Evolutionary conservation across 2,888 invertebrate species (phyloP), one percentile per base, ranked within the genome.

Genomic region (Netelia melanura): DNA sequence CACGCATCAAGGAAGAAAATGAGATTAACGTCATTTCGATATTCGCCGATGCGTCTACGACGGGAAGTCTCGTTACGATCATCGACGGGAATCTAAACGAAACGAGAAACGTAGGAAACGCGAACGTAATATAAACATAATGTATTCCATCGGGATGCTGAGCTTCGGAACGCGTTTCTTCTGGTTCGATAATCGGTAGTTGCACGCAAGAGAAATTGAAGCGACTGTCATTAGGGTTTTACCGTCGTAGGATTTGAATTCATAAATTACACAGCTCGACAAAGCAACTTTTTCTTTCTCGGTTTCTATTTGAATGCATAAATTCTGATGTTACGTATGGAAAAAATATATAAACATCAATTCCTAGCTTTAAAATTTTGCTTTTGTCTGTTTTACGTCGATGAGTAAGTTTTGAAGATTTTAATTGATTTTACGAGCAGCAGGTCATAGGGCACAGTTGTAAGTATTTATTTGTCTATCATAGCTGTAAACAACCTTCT

Each of bases 21-120:
- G 87, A 89, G 86, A 90, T 91, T 90, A 91, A 88, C 82, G 89
- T 91, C 91, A 80, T 85, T 84, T 87, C 87, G 85, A 90, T 89
- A 89, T 90, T 89, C 87, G 85, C 67, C 74, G 81, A 79, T 76
- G 77, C 77, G 78, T 68, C 77, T 64, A 30, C 43, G 68, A 17
- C 25, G 70, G 21, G 25, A 44, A 21, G 11, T 62, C 52, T 21
- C 21, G 30, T 52, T 52, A 70, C 23, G 38, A 52, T 23, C 43
- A 56, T 54, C 48, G 62, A 10, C 38, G 58, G 25, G 11, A 30
- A 52, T 52, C 21, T 65, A 54, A 61, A 9, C n/a, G 61, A 5
- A 65, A 64, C n/a, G 38, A 38, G 38, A 64, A 9, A n/a, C 6
- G 3, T 23, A 11, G 10, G 10, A 38, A 11, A 64, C 3, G n/a